Percentiles rank a stretch among this genome's conserved stretches.
Conservation (phyloP, 1,140 invertebrate genomes). For the Pseudomyrmex pallidus region DNA sequence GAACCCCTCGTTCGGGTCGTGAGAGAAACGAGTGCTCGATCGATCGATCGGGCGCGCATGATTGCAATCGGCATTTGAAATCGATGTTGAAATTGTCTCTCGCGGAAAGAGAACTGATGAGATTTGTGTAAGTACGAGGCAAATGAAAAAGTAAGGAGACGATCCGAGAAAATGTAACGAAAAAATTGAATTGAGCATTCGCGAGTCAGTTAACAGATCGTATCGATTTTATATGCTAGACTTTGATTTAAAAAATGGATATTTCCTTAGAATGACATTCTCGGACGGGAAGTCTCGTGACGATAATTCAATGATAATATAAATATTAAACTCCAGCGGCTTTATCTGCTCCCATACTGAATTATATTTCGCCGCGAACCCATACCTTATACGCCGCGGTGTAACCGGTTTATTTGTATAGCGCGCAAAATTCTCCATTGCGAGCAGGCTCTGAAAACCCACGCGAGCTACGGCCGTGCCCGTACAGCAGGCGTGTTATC, state of each 20-base stretch:
- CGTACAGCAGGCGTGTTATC: constrained; percentile 28
- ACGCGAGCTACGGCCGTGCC: not conserved
- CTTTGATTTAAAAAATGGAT: too few species aligned
- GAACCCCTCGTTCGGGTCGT: not conserved
- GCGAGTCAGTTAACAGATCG: too few species aligned
- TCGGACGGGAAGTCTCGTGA: too few species aligned
- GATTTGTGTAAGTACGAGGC: not conserved
- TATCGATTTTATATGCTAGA: too few species aligned
- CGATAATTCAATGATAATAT: not conserved
- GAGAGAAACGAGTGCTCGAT: not conserved
- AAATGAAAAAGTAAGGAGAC: not conserved
- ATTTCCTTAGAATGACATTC: too few species aligned
- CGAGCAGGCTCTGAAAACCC: constrained; percentile 11
- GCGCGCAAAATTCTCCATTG: constrained; percentile 6
- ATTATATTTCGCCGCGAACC: constrained; percentile 4
- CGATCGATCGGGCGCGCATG: constrained; percentile 31
- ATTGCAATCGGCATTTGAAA: constrained; percentile 12
- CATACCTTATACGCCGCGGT: not conserved
- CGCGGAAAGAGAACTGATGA: not conserved
- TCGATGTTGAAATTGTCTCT: not conserved
- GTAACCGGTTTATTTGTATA: constrained; percentile 33
- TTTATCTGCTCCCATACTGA: not conserved
- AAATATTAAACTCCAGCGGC: not conserved
- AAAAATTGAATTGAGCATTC: too few species aligned
- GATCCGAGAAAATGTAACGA: too few species aligned